phyloP scores from a whole-genome alignment of 2,797 vertebrate genomes.

The Threskiornis aethiopicus region DNA sequence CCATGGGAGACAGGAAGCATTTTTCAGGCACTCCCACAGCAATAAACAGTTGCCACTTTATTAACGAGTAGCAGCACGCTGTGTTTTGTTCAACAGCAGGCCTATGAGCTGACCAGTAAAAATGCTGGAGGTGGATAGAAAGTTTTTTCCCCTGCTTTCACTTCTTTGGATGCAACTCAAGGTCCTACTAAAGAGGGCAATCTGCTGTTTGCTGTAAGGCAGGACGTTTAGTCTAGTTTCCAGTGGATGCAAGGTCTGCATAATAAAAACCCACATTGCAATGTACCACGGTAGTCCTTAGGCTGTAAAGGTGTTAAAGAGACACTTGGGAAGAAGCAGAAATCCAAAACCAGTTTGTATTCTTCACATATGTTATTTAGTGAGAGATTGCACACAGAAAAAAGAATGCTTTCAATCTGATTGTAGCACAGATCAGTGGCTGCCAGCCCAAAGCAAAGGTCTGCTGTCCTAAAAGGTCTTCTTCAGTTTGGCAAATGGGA shows the following conservation, averaged over 20 bases:
- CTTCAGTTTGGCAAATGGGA: neutral
- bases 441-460: neutral
- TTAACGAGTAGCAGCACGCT: neutral
- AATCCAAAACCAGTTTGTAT: neutral
- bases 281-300: neutral
- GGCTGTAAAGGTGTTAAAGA: neutral
- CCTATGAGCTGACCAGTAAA: neutral
- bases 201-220: neutral
- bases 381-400: neutral
- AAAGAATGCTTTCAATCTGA: neutral
- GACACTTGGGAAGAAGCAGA: neutral
- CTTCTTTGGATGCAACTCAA: neutral
- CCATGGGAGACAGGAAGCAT: slow-evolving; percentile 53
- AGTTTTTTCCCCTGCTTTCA: neutral
- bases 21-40: slow-evolving; percentile 22
- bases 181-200: neutral
- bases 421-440: neutral
- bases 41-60: slow-evolving; percentile 2
- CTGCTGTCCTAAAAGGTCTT: neutral
- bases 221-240: neutral
- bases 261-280: neutral
- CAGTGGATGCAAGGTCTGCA: neutral
- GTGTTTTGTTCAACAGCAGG: neutral
- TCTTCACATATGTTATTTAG: neutral
- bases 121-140: neutral